Evolutionary conservation across 2,888 invertebrate genomes (phyloP).

Genomic region (Macaria liturata): DNA sequence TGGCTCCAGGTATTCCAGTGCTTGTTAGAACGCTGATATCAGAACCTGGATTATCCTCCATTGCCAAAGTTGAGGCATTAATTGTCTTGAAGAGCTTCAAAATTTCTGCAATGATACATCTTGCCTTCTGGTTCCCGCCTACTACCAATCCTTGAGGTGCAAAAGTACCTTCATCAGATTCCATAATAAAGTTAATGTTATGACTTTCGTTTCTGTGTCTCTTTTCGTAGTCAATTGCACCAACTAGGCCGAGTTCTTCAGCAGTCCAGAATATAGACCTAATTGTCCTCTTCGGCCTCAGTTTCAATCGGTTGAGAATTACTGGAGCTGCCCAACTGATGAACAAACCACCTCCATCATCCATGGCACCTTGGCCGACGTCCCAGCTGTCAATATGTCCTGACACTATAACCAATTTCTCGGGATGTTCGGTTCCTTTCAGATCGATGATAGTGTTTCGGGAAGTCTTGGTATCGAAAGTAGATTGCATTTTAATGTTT

Average conservation of each 20-base stretch:
- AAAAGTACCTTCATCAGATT: conserved; percentile 93
- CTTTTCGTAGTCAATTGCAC: conserved; percentile 85
- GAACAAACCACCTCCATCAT: conserved; percentile 92
- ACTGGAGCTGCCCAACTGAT: conserved; percentile 90
- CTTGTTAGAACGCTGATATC: conserved; percentile 86
- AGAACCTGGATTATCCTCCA: conserved; percentile 84
- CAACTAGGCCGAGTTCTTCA: conserved; percentile 89
- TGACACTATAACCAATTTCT: conserved; percentile 87
- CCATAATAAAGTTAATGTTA: conserved; percentile 90
- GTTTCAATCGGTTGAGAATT: conserved; percentile 85
- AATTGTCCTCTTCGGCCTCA: conserved; percentile 88
- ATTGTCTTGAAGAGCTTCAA: conserved; percentile 86
- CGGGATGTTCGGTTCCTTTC: conserved; percentile 72
- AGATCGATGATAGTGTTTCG: conserved; percentile 90
- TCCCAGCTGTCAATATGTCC: conserved; percentile 96
- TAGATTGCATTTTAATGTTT: conserved; percentile 87
- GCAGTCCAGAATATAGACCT: conserved; percentile 91
- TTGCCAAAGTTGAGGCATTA: conserved; percentile 85
- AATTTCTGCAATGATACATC: conserved; percentile 87
- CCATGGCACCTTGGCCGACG: conserved; percentile 94
- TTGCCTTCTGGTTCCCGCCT: conserved; percentile 83
- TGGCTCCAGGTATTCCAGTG: conserved; percentile 88
- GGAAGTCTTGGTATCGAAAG: conserved; percentile 82
- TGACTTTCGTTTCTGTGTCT: conserved; percentile 80
- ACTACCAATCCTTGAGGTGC: conserved; percentile 87